Evolutionary conservation across 2,888 invertebrate genomes (phyloP), one percentile per base, ranked within the genome.

Genomic region (Trachelus stipa): DNA sequence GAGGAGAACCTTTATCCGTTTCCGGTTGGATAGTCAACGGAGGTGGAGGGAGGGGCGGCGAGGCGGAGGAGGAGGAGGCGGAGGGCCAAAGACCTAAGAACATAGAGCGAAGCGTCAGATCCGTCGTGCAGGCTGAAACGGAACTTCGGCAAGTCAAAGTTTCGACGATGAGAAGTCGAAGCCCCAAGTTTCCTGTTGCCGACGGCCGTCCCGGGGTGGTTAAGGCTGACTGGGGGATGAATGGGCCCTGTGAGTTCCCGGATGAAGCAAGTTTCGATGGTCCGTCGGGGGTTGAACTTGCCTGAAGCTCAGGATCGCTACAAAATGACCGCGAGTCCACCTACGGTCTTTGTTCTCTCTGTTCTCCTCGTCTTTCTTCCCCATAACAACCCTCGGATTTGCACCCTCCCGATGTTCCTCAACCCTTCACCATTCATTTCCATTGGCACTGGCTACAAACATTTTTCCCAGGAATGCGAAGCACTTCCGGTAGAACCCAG

Each of bases 1-100:
- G 68, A 11, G 34, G 30, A n/a, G 76, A 76, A 73, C 80, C 82
- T 40, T 40, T 40, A 71, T 71, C 71, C 71, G 71, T 33, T 71
- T 71, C 71, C 71, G n/a, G 71, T 71, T 76, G 75, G 76, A 76
- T 76, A 76, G 77, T 78, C 78, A 75, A 73, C 40, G 74, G 77
- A 73, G 75, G 79, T 68, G 73, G 34, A 12, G 73, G 56, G 40
- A 68, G 4, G 15, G 68, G n/a, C n/a, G n/a, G n/a, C n/a, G n/a
- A n/a, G 33, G 33, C n/a, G 37, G 23, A 40, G 73, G 73, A n/a
- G 73, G 35, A 33, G 68, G 23, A 37, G 40, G 34, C 23, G 75
- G 69, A 37, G 69, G 35, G 40, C 56, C 37, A 68, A 68, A 73
- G 40, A 69, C 33, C 31, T 30, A 77, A 56, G 37, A 56, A 68